A percentile compares a stretch with the other conserved stretches of the same genome.
These are phyloP conservation scores for Panopea generosa DNA, from an alignment of 2,888 invertebrate genomes.

Conservation along the genomic window DNA sequence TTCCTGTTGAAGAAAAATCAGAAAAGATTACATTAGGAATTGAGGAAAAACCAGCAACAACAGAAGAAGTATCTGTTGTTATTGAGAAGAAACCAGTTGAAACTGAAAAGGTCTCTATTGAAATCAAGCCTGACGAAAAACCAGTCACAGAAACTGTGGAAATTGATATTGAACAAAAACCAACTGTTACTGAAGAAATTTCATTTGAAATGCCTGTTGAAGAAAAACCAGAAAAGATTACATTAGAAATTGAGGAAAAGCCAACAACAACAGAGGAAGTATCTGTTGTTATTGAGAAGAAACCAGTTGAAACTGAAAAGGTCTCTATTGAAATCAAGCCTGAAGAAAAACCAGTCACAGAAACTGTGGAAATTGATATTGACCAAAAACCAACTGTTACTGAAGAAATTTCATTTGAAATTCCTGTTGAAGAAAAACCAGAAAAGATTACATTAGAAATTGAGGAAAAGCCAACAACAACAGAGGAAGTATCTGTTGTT, in stretches of 20 bases:
- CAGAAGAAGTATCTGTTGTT: not conserved
- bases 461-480: conserved; percentile 18
- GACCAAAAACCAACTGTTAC: conserved; percentile 12
- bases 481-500: conserved; percentile 22
- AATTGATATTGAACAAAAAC: conserved; percentile 6
- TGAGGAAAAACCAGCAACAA: not conserved
- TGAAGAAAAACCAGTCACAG: conserved; percentile 25
- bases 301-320: conserved; percentile 9
- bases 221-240: conserved; percentile 45
- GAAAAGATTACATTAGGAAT: conserved; percentile 17
- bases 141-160: not conserved
- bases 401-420: conserved; percentile 33
- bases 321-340: conserved; percentile 10
- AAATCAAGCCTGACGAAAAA: conserved; percentile 25
- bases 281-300: conserved; percentile 20
- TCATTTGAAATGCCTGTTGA: conserved; percentile 35
- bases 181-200: conserved; percentile 33
- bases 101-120: not conserved
- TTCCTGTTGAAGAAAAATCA: conserved; percentile 17
- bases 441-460: conserved; percentile 6
- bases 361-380: conserved; percentile 14
- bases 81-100: not conserved
- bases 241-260: conserved; percentile 16
- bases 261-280: conserved; percentile 2
- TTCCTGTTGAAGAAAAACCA: not conserved